phyloP scores from a whole-genome alignment of 2,113 vertebrate species.

The Oryzias woworae region DNA sequence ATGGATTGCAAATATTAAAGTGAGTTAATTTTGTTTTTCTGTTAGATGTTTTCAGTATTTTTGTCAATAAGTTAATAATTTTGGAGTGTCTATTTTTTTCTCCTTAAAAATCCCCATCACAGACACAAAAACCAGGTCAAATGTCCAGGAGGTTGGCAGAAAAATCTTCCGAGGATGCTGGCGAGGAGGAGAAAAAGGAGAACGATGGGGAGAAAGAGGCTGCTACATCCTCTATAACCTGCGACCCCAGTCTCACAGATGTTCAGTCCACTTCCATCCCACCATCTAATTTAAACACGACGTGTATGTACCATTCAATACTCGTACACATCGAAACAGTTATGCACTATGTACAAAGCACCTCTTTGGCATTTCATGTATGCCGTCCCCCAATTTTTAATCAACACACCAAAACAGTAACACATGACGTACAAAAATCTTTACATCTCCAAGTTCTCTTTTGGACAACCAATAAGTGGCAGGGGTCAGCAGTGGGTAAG shows the following conservation, averaged over 20 bases:
- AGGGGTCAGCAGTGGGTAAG: conserved; percentile 68
- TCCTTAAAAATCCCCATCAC: conserved; percentile 22
- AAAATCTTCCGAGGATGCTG: conserved; percentile 72
- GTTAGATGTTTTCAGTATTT: not conserved
- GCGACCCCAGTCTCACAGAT: conserved; percentile 90
- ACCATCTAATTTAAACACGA: conserved; percentile 85
- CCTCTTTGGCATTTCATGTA: conserved; percentile 1
- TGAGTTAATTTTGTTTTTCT: not conserved
- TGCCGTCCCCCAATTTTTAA: conserved; percentile 6
- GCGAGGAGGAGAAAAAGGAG: conserved; percentile 58
- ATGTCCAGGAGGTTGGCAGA: conserved; percentile 72
- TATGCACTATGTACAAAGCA: conserved; percentile 37
- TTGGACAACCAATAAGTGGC: conserved; percentile 39
- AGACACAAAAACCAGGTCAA: conserved; percentile 60
- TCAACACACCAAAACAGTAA: conserved; percentile 20
- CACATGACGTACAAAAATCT: conserved; percentile 8
- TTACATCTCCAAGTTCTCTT: not conserved
- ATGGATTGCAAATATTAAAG: not conserved
- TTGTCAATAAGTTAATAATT: not conserved
- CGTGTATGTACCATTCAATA: conserved; percentile 93
- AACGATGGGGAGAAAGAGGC: conserved; percentile 42
- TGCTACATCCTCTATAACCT: conserved; percentile 78
- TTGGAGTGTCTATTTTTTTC: not conserved
- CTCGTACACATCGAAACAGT: conserved; percentile 66
- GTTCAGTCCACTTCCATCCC: conserved; percentile 84